Evolutionary conservation across 2,888 invertebrate species (phyloP), one percentile per base, ranked within the genome.

Genomic region (Polyommatus icarus): DNA sequence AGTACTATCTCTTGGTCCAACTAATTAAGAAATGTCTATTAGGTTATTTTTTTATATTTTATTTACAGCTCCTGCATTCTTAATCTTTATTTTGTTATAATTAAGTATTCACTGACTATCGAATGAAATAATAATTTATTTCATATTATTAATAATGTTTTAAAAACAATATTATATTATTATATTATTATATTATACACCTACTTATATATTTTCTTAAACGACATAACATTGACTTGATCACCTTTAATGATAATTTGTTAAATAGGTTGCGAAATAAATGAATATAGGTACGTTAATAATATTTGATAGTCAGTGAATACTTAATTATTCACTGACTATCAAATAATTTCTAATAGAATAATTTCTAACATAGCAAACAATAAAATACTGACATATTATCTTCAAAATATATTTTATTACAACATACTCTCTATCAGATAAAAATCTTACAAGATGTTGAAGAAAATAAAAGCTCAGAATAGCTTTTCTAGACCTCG

Each of bases 1-100:
- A 84, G 79, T 82, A 82, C 80, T 82, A 82, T 84, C 82, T 84
- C 82, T 85, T 85, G 88, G 87, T 88, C 88, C 89, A 89, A 88
- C 80, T 83, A 82, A 83, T 83, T 84, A 84, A 82, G 87, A 85
- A 84, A 83, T 18, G 54, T 54, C 81, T 82, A 84, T 83, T n/a
- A n/a, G n/a, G 84, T 83, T 72, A 77, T 78, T 79, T 78, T 76
- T 73, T 71, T 76, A 15, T 32, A 57, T 76, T 32, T 76, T 76
- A 61, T 67, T 67, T 24, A n/a, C 10, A 75, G 1, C 1, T 6
- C 18, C 29, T 7, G 15, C 8, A 18, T 4, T 50, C 24, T 18
- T 29, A 29, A 24, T n/a, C n/a, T 61, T 61, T 3, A 12, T 54
- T 54, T 54, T 54, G 54, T 54, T 54, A 54, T 54, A 18, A 18